These are phyloP conservation scores for Synanthedon vespiformis DNA, from an alignment of 2,888 invertebrate species.

Conservation along the genomic window DNA sequence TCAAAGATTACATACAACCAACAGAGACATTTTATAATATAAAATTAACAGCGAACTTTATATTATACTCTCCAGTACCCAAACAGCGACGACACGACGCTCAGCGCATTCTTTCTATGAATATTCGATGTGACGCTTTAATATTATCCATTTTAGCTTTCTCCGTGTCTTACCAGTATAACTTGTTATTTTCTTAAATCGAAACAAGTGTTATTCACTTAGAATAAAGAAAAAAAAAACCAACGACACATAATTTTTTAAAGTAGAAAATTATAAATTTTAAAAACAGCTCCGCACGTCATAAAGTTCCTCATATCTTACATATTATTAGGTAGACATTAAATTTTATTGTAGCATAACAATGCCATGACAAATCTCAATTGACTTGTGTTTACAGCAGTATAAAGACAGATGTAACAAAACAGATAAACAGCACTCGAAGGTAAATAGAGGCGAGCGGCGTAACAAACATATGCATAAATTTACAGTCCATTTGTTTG, in stretches of 20 bases:
- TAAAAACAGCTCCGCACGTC: too few relatives aligned
- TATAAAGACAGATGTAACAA: neutral
- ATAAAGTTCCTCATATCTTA: too few relatives aligned
- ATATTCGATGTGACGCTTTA: neutral
- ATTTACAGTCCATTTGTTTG: constrained; percentile 27
- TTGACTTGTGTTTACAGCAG: neutral
- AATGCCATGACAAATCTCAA: neutral
- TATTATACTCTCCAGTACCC: neutral
- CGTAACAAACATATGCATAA: constrained; percentile 7
- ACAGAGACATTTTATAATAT: too few relatives aligned
- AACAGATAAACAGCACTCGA: neutral
- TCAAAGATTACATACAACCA: too few relatives aligned
- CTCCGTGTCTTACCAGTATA: neutral
- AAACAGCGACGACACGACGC: neutral
- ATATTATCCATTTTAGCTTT: neutral
- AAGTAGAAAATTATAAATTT: too few relatives aligned
- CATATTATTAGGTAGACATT: too few relatives aligned
- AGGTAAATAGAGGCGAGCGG: constrained; percentile 1
- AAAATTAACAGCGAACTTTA: too few relatives aligned
- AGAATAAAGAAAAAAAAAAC: too few relatives aligned
- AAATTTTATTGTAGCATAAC: neutral
- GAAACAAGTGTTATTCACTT: too few relatives aligned
- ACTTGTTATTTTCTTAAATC: neutral
- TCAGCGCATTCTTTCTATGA: neutral
- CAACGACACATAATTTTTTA: too few relatives aligned